Base-by-base conservation (phyloP, 2,888 invertebrate species). In the Pristionchus maxplancki region DNA sequence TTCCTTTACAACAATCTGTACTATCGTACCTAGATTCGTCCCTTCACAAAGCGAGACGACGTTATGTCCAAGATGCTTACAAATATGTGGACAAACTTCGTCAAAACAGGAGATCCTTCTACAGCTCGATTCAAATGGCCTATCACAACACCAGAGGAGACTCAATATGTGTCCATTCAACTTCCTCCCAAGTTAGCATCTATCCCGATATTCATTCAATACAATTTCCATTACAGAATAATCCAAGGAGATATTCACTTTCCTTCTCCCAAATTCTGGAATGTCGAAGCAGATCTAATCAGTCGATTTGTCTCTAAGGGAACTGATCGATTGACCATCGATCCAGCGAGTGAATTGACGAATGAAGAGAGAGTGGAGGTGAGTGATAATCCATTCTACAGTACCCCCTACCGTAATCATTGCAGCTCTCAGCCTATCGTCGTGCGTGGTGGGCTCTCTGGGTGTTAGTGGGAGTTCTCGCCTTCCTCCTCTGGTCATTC, bases 371-470 rank as follows among this genome's bases (percentile, higher is more conserved):
- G 93, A 88, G 92, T 92, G 4, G 93, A 93, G 89, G 92, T 92
- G n/a, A n/a, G n/a, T n/a, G n/a, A 50, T 44, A 81, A 1, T 44
- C 15, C 64, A 8, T n/a, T 1, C 44, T 78, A 78, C 44, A 1
- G 78, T 78, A 78, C n/a, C 17, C 28, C 78, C n/a, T 28, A 74
- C 74, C 40, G 74, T 74, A 78, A 15, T 48, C 31, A 62, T 62
- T 88, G 17, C 90, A 93, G 90, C 88, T 94, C 28, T 91, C 91
- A 24, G 94, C 94, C 9, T 94, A 94, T 89, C 90, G 92, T 20
- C 92, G 94, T 13, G 93, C 94, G 0, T 94, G 94, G 94, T 93
- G 91, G 89, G 95, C 93, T 0, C 90, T 95, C 13, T 95, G 94
- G 95, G 90, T 93, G 31, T 90, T 95, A 91, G 95, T 93, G 28